Evolutionary conservation across 2,113 vertebrate genomes (phyloP).

Genomic region (Pteropus alecto): DNA sequence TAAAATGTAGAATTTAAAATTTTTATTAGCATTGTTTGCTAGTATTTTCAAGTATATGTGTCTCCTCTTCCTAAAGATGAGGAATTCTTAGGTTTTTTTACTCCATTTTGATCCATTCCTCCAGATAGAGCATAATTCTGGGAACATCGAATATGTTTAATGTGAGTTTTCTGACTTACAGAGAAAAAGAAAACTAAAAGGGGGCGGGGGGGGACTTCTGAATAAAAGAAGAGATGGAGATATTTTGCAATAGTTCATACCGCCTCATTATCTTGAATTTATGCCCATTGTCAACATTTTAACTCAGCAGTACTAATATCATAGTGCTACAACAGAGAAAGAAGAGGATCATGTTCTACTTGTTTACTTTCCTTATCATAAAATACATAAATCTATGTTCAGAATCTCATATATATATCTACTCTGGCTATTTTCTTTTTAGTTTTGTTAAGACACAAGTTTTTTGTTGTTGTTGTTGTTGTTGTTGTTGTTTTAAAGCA

Average conservation of each 20-base stretch:
- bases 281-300: background rate
- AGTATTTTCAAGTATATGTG: background rate
- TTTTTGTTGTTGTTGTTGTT: background rate
- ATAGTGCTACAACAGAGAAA: background rate
- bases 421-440: background rate
- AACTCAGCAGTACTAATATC: background rate
- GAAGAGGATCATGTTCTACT: background rate
- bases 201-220: background rate
- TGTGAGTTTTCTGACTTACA: background rate
- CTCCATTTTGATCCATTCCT: background rate
- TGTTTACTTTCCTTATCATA: conserved; percentile 4
- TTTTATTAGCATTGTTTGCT: background rate
- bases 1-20: background rate
- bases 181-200: background rate
- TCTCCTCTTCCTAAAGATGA: background rate
- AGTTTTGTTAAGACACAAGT: background rate
- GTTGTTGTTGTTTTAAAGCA: background rate
- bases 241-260: background rate
- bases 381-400: background rate
- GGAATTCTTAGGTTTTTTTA: background rate
- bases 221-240: background rate
- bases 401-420: background rate
- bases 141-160: background rate
- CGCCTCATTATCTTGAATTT: background rate
- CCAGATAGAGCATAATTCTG: background rate